Evolutionary conservation across 2,888 invertebrate species (phyloP), one percentile per base, ranked within the genome.

Genomic region (Leucoma salicis): DNA sequence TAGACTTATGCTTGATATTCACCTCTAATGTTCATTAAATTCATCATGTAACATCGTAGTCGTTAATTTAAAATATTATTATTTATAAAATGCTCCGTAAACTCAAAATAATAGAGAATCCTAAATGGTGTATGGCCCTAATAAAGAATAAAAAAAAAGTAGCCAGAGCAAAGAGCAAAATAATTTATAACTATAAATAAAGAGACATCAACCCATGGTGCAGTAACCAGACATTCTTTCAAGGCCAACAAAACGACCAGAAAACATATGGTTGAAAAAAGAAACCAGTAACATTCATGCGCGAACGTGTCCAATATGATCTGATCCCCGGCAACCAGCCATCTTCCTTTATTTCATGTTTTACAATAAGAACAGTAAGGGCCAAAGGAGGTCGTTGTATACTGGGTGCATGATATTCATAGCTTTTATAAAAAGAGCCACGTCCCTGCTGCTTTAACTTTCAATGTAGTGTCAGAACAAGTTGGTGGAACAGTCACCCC

Each of bases 181-280:
- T 66, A 73, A 66, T 54, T 64, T 59, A 66, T 49, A 62, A 60
- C 71, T 78, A 80, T 81, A 77, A 79, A 81, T 81, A 82, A 71
- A 65, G 52, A 72, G 65, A 64, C 78, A 72, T 71, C 75, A 72
- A 78, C 76, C 72, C 70, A 53, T 62, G 62, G 78, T 63, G 79
- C 77, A 80, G 57, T 68, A 75, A 80, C 79, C 82, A 82, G 81
- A 77, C 83, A 82, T 80, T 78, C 79, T 75, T 76, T 66, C 81
- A 84, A 85, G 85, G 83, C 79, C 79, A 86, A 78, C 83, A 81
- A 81, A 82, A 82, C 77, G 74, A 83, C 81, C 80, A 81, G 74
- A 78, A 82, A 85, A 84, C 85, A 86, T 78, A 82, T 86, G 85
- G 76, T 73, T 74, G 75, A 76, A 84, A 85, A 84, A 84, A 79